A percentile compares a stretch with the other conserved stretches of the same genome.
Conservation (phyloP, 2,888 invertebrate species). For the Metalampra italica region DNA sequence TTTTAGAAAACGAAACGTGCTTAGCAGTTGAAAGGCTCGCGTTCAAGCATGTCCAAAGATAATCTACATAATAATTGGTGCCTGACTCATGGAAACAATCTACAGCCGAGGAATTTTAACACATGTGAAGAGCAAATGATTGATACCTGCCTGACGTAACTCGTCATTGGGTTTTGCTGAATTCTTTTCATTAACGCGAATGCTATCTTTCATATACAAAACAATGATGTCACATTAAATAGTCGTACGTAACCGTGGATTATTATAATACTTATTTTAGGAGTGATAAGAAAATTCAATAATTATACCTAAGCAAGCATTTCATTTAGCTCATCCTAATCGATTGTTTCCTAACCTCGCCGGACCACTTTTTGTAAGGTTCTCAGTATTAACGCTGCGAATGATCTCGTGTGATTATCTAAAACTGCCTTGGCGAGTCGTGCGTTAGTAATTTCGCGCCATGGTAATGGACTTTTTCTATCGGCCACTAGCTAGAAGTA, state of each 20-base stretch:
- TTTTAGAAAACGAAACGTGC: constrained; percentile 20
- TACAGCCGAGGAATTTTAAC: constrained; percentile 27
- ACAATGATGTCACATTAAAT: constrained; percentile 8
- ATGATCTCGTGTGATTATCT: constrained; percentile 36
- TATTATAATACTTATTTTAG: neutral
- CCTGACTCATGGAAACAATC: constrained; percentile 27
- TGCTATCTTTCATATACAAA: constrained; percentile 6
- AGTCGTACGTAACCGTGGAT: constrained; percentile 1
- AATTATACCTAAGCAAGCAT: constrained; percentile 8
- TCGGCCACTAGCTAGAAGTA: constrained; percentile 3
- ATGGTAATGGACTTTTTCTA: constrained; percentile 15
- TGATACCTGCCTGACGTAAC: constrained; percentile 40
- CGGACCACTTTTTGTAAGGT: constrained; percentile 43
- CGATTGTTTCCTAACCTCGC: constrained; percentile 36
- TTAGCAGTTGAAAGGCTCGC: constrained; percentile 14
- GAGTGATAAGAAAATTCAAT: constrained; percentile 5
- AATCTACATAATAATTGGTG: constrained; percentile 47
- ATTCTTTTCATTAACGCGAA: constrained; percentile 17
- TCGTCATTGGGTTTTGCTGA: constrained; percentile 31
- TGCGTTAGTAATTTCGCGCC: constrained; percentile 29
- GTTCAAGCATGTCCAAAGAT: constrained; percentile 28
- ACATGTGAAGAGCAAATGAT: constrained; percentile 25
- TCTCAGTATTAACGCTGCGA: constrained; percentile 40
- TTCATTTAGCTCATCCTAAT: constrained; percentile 19
- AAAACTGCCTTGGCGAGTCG: constrained; percentile 28